Evolutionary conservation across 2,888 invertebrate genomes (phyloP).

Genomic region (Clunio marinus): DNA sequence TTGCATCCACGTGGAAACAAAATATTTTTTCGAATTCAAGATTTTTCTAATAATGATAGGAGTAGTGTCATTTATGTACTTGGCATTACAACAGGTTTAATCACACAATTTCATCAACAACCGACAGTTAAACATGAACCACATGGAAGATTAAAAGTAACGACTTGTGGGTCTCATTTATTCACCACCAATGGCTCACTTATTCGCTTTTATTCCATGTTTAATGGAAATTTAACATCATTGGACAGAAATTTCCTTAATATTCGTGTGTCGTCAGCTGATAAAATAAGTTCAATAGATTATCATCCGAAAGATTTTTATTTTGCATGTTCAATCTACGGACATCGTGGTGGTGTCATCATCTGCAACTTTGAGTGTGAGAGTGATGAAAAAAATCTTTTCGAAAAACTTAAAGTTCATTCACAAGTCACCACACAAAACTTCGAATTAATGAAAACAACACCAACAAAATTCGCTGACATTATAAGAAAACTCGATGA

Average conservation of each 20-base stretch:
- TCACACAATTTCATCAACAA: slow-evolving; percentile 16
- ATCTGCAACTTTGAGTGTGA: background rate
- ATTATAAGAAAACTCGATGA: slow-evolving; percentile 25
- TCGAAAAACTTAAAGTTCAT: background rate
- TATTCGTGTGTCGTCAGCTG: background rate
- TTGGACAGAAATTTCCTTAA: background rate
- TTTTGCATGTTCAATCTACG: slow-evolving; percentile 15
- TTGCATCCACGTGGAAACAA: slow-evolving; percentile 30
- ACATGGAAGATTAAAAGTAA: background rate
- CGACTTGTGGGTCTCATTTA: slow-evolving; percentile 17
- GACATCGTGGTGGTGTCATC: background rate
- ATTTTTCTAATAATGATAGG: background rate
- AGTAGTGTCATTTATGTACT: background rate
- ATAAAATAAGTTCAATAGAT: slow-evolving; percentile 14
- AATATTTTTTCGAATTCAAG: slow-evolving; percentile 11
- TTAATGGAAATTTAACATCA: background rate
- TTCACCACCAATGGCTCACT: background rate
- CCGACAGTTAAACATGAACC: background rate
- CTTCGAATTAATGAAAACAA: background rate
- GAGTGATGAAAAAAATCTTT: background rate
- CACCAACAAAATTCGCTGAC: background rate
- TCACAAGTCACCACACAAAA: background rate
- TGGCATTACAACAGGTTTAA: slow-evolving; percentile 16
- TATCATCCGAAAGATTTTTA: slow-evolving; percentile 37
- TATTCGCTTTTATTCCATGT: background rate